Base-by-base conservation (phyloP, 2,797 vertebrate genomes). In the Oryzias sinensis region DNA sequence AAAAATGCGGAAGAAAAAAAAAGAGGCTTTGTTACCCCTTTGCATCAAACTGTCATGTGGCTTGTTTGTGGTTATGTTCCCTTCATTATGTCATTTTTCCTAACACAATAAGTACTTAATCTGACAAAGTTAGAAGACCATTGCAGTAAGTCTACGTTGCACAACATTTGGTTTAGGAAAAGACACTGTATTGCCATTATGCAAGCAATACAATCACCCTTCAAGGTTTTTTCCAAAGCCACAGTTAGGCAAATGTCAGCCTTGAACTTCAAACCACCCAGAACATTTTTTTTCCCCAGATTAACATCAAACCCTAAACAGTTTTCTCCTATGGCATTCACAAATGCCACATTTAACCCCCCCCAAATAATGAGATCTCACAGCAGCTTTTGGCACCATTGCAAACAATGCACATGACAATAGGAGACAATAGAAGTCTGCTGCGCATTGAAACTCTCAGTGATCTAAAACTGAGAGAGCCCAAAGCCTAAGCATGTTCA, bases 21-120 rank as follows among this genome's bases (percentile, higher is more conserved):
- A 11, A 37, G 14, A 9, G 13, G 29, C 16, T 40, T 42, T 0
- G 2, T 57, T 48, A 62, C 25, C 20, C 43, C 18, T 37, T 48
- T 48, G 22, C 40, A 44, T 62, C 43, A 5, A 3, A 43, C 3
- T 59, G 56, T 57, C 52, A 62, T 67, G 68, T 72, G 72, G 58
- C 50, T 70, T 49, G 15, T 53, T 62, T 42, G 53, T 53, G 6
- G 54, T 42, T 40, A 56, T 49, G 17, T 11, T 70, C 11, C 6
- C 13, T 47, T 42, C 43, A 54, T 45, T 33, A 1, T 49, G 53
- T 27, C 8, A 6, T 45, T 41, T 59, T 62, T 5, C 53, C 43
- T 45, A 7, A 56, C 49, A 0, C 63, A 24, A 20, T 49, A 41
- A 80, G 65, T 53, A 56, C 62, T 53, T 46, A 24, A 74, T 40